Evolutionary conservation across 2,888 invertebrate genomes (phyloP).

Genomic region (Ctenicera cuprea): DNA sequence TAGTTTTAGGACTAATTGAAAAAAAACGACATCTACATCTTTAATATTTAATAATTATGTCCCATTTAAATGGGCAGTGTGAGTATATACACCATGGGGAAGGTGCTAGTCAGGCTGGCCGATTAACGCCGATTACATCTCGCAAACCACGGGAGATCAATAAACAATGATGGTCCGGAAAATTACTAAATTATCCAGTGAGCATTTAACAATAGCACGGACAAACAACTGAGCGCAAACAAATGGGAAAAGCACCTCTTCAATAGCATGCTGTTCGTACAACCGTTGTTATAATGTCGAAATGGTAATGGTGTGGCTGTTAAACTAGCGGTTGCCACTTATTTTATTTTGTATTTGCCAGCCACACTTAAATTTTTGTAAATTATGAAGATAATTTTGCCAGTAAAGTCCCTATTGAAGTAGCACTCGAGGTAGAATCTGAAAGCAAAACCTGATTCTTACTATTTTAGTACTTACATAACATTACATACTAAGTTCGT

Average conservation of each 20-base stretch:
- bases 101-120: conserved; percentile 68
- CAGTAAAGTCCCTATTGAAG: too few species aligned
- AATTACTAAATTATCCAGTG: conserved; percentile 69
- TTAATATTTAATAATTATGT: conserved; percentile 45
- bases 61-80: conserved; percentile 63
- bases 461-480: too few species aligned
- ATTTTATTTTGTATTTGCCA: conserved; percentile 30
- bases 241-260: conserved; percentile 59
- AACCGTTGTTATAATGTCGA: conserved; percentile 63
- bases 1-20: too few species aligned
- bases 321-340: conserved; percentile 58
- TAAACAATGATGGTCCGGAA: conserved; percentile 69
- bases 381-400: conserved; percentile 13
- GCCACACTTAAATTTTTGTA: conserved; percentile 23
- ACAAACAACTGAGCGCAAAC: conserved; percentile 59
- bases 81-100: conserved; percentile 64
- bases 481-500: too few species aligned
- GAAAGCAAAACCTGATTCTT: too few species aligned
- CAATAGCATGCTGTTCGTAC: conserved; percentile 56
- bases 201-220: conserved; percentile 62
- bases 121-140: conserved; percentile 71
- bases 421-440: too few species aligned
- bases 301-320: conserved; percentile 60
- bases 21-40: too few species aligned
- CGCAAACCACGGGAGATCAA: conserved; percentile 67